These are phyloP conservation scores for Amphimallon solstitiale DNA, from an alignment of 2,888 invertebrate species.

Conservation along the genomic window DNA sequence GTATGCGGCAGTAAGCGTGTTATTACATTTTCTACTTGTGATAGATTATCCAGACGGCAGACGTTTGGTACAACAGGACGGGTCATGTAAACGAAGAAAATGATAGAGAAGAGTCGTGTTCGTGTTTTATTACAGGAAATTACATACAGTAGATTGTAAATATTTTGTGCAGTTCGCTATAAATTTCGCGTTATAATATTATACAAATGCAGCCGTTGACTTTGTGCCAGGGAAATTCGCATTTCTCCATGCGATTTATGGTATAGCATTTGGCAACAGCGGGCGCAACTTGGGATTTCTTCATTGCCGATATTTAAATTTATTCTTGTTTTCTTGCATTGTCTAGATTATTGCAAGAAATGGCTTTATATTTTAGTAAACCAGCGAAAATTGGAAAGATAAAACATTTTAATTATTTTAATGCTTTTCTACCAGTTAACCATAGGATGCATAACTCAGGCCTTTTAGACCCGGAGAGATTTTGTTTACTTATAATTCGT, in stretches of 20 bases:
- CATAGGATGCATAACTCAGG: no score
- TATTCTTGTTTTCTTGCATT: no score
- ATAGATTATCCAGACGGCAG: slow-evolving; percentile 16
- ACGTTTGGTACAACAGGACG: slow-evolving; percentile 13
- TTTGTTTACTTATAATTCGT: neutral
- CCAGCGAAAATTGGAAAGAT: no score
- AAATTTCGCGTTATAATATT: slow-evolving; percentile 22
- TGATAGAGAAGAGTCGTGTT: slow-evolving; percentile 13
- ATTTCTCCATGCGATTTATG: slow-evolving; percentile 1
- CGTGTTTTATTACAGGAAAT: slow-evolving; percentile 31
- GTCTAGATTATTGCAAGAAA: no score
- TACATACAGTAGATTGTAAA: slow-evolving; percentile 28
- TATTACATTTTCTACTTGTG: neutral
- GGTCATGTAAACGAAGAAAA: slow-evolving; percentile 23
- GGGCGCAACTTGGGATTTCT: neutral
- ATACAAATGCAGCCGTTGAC: neutral
- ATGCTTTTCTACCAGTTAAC: no score
- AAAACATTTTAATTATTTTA: no score
- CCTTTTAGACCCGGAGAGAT: no score
- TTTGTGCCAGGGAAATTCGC: slow-evolving; percentile 9
- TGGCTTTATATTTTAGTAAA: no score
- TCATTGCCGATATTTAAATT: neutral
- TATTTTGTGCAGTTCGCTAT: slow-evolving; percentile 8
- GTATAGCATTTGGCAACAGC: neutral
- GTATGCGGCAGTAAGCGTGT: no score